Base-by-base conservation (phyloP, 2,888 invertebrate genomes). In the Pharmacophagus antenor region DNA sequence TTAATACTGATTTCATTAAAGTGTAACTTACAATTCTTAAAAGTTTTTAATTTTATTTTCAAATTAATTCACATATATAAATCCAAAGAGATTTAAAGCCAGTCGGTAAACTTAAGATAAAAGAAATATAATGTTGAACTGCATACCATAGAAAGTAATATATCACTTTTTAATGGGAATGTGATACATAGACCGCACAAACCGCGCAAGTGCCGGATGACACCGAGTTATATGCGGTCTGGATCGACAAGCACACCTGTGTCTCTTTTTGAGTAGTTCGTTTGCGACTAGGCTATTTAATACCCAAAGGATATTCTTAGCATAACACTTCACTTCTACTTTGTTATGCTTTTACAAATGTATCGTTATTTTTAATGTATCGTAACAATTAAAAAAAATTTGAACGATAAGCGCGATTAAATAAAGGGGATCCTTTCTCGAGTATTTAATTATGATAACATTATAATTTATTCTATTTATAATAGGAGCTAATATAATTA, bases 211-310 rank as follows among this genome's bases (percentile, higher is more conserved):
- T 47, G 18, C 37, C 22, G 21, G n/a, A 48, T 50, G 20, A 25
- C 25, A 20, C 23, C 15, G 27, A 44, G 44, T 44, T 56, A 17
- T 37, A 23, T 42, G 52, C 37, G 42, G 58, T 54, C 48, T 15
- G 21, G 27, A 52, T 18, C 12, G n/a, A 52, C 25, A 21, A 48
- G 23, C 41, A 53, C 58, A 54, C 49, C 58, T 59, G 58, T 58
- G 44, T 42, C 18, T 5, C 12, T 42, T n/a, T n/a, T 42, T 51
- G 44, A 15, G 31, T 31, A n/a, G 37, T 6, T 27, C 10, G 27
- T 37, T 42, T 10, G 42, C 20, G 20, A 2, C 15, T 44, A 17
- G 10, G 42, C 18, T 18, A 44, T 18, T 8, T n/a, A 44, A 6
- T 44, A 44, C 4, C 42, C 18, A 18, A 18, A 18, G 18, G 20